Evolutionary conservation across 2,888 invertebrate genomes (phyloP), one percentile per base, ranked within the genome.

Genomic region (Acleris cristana): DNA sequence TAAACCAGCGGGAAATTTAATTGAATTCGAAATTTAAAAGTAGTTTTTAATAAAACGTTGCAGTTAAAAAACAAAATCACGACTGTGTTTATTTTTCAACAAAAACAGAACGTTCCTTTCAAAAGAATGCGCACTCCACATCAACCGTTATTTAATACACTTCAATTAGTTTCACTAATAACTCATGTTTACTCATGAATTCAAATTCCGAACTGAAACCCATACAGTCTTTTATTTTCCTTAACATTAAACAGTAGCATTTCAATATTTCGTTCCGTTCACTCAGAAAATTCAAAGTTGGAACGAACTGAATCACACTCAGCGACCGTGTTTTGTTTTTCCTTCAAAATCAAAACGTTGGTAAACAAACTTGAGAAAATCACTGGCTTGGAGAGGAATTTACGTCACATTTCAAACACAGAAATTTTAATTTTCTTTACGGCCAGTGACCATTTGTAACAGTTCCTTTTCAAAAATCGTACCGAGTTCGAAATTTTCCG

Each of bases 251-350:
- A 40, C 34, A 40, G 14, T 40, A 34, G 10, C 14, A 14, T 14
- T 40, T 40, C 40, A 14, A 40, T 40, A 10, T 40, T 14, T 40
- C 40, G 14, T 40, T 40, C 40, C 12, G 2, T 40, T 40, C 40
- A 40, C 40, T 40, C 40, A 40, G 40, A 40, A 40, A 40, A 40
- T 40, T 26, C 4, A 40, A 14, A 40, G 6, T 14, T 40, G 40
- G 40, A 40, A 40, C 40, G 14, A 14, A 40, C 40, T 40, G 14
- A 45, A 58, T 56, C 45, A 26, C 26, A 52, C 23, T 19, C 19
- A 19, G 21, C 19, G 19, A 57, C 10, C 44, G 6, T n/a, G 4
- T 8, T 57, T 57, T 26, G 45, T 48, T 45, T 56, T 16, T 65
- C 34, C 2, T 34, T 34, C 44, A 30, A 3, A 12, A 34, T 12